A percentile compares a stretch with the other conserved stretches of the same genome.
These are phyloP conservation scores for Volucella zonaria DNA, from an alignment of 2,888 invertebrate species.

Conservation along the genomic window DNA sequence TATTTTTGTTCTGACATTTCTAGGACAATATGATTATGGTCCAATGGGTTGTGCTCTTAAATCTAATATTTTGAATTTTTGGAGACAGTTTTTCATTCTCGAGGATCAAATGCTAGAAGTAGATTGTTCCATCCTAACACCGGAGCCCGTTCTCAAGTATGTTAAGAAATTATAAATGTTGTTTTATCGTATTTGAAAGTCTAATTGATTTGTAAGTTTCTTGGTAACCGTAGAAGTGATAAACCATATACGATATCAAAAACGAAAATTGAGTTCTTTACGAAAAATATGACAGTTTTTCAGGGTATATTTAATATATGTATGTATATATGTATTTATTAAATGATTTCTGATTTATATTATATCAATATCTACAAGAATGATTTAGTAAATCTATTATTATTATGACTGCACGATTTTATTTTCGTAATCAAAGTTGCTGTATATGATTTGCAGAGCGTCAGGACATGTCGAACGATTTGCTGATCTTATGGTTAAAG, in stretches of 20 bases:
- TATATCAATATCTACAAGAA: too few relatives aligned
- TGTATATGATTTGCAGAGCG: constrained; percentile 84
- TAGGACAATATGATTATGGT: constrained; percentile 98
- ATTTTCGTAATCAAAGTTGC: background rate
- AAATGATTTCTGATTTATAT: too few relatives aligned
- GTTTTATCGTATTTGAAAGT: background rate
- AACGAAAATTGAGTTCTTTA: too few relatives aligned
- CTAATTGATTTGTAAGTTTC: background rate
- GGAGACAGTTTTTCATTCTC: constrained; percentile 97
- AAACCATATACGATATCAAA: too few relatives aligned
- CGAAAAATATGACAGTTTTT: too few relatives aligned
- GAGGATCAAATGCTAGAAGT: constrained; percentile 99
- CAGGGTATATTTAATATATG: too few relatives aligned
- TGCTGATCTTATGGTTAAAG: constrained; percentile 99
- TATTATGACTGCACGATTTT: background rate
- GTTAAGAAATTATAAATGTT: constrained; percentile 78
- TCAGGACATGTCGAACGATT: constrained; percentile 99
- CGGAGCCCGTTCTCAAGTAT: constrained; percentile 97
- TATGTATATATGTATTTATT: too few relatives aligned
- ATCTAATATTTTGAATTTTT: constrained; percentile 94
- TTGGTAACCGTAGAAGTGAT: background rate
- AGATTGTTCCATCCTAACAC: constrained; percentile 98
- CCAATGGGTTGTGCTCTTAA: constrained; percentile 99
- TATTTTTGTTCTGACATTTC: constrained; percentile 4
- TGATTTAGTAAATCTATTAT: background rate